Percentiles rank a stretch among this genome's conserved stretches.
phyloP scores from a whole-genome alignment of 2,888 invertebrate genomes.

The Bellardia pandia region DNA sequence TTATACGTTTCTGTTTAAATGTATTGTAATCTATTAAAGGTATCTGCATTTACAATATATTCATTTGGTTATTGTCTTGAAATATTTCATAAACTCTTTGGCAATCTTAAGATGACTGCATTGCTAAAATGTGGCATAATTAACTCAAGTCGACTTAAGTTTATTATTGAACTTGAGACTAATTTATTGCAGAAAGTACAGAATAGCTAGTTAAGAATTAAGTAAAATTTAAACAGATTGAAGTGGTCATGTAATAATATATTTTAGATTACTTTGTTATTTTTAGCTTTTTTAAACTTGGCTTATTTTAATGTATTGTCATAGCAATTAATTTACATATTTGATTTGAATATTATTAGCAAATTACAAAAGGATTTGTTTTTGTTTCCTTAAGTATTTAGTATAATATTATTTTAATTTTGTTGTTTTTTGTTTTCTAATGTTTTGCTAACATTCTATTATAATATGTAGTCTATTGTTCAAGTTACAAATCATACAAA shows the following conservation, averaged over 20 bases:
- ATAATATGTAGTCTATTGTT: background rate
- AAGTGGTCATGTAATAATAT: no score
- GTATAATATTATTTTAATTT: background rate
- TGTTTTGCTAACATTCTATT: background rate
- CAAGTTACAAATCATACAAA: background rate
- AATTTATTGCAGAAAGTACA: no score
- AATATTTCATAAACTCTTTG: background rate
- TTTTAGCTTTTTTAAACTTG: no score
- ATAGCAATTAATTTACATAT: background rate
- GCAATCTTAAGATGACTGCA: background rate
- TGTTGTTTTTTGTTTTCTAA: background rate
- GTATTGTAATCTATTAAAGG: background rate
- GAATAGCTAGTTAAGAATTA: no score
- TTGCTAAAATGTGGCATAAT: background rate
- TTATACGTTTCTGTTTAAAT: background rate
- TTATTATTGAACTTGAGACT: no score
- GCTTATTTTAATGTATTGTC: no score
- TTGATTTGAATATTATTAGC: constrained; percentile 3
- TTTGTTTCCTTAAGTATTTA: background rate
- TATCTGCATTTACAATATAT: background rate
- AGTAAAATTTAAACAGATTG: no score
- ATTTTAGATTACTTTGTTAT: no score
- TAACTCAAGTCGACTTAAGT: no score
- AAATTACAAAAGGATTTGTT: constrained; percentile 11
- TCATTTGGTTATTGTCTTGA: background rate